Evolutionary conservation across 2,888 invertebrate species (phyloP).

Genomic region (Diadegma fenestrale): DNA sequence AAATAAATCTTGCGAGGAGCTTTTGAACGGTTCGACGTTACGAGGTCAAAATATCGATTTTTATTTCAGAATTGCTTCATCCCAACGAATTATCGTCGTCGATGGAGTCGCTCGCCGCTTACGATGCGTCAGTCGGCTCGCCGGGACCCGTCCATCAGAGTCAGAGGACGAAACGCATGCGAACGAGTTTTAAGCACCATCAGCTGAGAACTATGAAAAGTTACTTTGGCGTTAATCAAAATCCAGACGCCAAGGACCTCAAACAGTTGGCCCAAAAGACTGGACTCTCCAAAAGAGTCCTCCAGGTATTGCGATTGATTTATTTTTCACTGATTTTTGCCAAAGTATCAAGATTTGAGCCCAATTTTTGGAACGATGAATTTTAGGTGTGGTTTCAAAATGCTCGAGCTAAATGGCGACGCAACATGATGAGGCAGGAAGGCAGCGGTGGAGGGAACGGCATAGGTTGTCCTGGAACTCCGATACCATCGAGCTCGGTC

Average conservation of each 20-base stretch:
- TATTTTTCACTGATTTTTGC: neutral
- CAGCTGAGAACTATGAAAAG: slow-evolving; percentile 99
- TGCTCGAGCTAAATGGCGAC: slow-evolving; percentile 98
- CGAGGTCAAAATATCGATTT: neutral
- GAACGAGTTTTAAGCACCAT: slow-evolving; percentile 99
- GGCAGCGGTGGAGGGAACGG: slow-evolving; percentile 82
- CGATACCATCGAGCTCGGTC: slow-evolving; percentile 82
- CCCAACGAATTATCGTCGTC: slow-evolving; percentile 91
- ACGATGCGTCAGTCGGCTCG: slow-evolving; percentile 90
- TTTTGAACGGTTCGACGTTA: slow-evolving; percentile 4
- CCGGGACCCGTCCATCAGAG: slow-evolving; percentile 89
- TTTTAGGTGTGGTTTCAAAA: slow-evolving; percentile 99
- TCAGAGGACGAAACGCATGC: slow-evolving; percentile 96
- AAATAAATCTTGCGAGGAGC: neutral
- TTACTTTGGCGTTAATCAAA: slow-evolving; percentile 99
- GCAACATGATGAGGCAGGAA: slow-evolving; percentile 96
- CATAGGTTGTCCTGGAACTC: slow-evolving; percentile 82
- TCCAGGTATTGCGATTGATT: slow-evolving; percentile 90
- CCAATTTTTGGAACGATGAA: slow-evolving; percentile 7
- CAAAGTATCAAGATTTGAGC: neutral
- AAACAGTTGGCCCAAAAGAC: slow-evolving; percentile 99
- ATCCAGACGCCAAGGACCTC: slow-evolving; percentile 99
- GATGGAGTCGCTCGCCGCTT: slow-evolving; percentile 91
- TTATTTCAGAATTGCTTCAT: slow-evolving; percentile 89
- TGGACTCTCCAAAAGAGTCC: slow-evolving; percentile 97